A percentile compares a stretch with the other conserved stretches of the same genome.
These are phyloP conservation scores for Festucalex cinctus DNA, from an alignment of 2,113 vertebrate genomes.

Conservation along the genomic window DNA sequence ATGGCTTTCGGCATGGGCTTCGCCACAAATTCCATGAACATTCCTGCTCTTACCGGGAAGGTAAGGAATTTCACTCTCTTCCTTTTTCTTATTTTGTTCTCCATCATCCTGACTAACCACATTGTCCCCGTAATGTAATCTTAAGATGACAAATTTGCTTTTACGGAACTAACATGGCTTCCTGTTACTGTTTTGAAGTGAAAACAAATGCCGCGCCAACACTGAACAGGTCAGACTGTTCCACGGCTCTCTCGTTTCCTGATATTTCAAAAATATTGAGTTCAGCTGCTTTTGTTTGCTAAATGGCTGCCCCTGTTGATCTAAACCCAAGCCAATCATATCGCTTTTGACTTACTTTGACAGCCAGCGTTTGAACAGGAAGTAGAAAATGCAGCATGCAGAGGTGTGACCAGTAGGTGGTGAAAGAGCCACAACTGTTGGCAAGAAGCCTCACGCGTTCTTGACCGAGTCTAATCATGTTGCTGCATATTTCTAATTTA, in stretches of 20 bases:
- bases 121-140: background rate
- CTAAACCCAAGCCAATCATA: slow-evolving; percentile 2
- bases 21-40: slow-evolving; percentile 98
- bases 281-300: slow-evolving; percentile 9
- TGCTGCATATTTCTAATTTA: background rate
- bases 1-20: slow-evolving; percentile 97
- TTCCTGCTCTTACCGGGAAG: slow-evolving; percentile 92
- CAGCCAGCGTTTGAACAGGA: slow-evolving; percentile 18
- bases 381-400: slow-evolving; percentile 6
- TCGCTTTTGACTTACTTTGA: background rate
- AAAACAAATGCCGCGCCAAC: slow-evolving; percentile 22
- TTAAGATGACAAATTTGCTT: slow-evolving; percentile 3
- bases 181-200: slow-evolving; percentile 12
- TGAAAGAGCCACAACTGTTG: slow-evolving; percentile 1
- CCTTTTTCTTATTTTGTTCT: slow-evolving; percentile 8
- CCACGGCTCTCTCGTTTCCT: slow-evolving; percentile 21
- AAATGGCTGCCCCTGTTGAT: slow-evolving; percentile 2
- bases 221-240: slow-evolving; percentile 33
- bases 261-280: slow-evolving; percentile 31
- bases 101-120: background rate
- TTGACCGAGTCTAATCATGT: background rate
- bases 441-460: slow-evolving; percentile 13
- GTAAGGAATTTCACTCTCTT: slow-evolving; percentile 64
- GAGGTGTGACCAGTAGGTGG: background rate
- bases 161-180: slow-evolving; percentile 19